Evolutionary conservation across 2,797 vertebrate species (phyloP).

Genomic region (Pangasius djambal): DNA sequence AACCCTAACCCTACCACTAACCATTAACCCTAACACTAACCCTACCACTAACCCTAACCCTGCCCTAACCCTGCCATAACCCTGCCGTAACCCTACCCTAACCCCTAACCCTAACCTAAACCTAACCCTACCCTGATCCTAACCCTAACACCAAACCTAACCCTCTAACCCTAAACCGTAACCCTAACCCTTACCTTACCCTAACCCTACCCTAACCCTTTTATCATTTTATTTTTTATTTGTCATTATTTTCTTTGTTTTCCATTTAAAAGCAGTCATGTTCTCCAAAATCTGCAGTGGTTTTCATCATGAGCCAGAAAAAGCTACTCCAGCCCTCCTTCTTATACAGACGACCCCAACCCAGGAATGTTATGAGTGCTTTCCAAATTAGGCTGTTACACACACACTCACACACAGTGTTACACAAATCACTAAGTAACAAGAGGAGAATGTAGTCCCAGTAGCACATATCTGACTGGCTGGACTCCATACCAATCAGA

Average conservation of each 20-base stretch:
- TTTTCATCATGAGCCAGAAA: neutral
- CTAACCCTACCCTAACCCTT: neutral
- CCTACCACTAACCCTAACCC: no score
- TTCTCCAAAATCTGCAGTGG: neutral
- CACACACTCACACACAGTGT: neutral
- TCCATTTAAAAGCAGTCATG: neutral
- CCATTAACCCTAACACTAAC: no score
- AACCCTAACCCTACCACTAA: no score
- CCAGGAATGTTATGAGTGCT: conserved; percentile 6
- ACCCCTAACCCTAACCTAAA: no score
- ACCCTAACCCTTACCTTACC: no score
- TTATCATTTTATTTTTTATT: neutral
- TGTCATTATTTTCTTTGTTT: neutral
- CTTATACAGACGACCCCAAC: neutral
- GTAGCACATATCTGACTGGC: conserved; percentile 13
- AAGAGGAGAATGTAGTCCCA: neutral
- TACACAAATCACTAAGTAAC: conserved; percentile 4
- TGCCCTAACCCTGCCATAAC: no score
- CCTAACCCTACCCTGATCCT: no score
- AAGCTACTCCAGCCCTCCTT: no score
- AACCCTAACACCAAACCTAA: no score
- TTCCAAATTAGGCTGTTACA: neutral
- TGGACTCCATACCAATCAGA: neutral
- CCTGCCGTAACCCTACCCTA: no score
- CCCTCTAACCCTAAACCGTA: no score